Conservation (phyloP, 2,113 vertebrate genomes). For the Ophiodon elongatus region DNA sequence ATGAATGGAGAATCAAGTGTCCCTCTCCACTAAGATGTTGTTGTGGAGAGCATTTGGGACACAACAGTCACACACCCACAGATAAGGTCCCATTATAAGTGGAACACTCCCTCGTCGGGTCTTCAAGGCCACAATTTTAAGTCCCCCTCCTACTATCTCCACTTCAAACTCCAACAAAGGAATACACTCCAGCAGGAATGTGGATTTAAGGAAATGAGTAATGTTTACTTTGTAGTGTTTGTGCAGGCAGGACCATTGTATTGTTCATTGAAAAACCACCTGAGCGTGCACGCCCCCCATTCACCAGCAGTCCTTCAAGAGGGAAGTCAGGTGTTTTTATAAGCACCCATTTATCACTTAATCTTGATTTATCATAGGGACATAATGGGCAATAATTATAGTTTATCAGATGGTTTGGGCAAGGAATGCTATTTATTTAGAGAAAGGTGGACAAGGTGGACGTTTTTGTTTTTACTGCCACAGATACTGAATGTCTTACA, state of each 20-base stretch:
- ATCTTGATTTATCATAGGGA: constrained; percentile 24
- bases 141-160: constrained; percentile 20
- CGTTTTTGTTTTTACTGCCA: constrained; percentile 19
- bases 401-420: constrained; percentile 36
- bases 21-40: constrained; percentile 3
- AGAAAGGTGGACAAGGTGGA: background rate
- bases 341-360: constrained; percentile 34
- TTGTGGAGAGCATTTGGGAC: constrained; percentile 22
- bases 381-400: constrained; percentile 39
- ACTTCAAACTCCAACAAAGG: constrained; percentile 45
- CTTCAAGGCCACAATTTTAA: constrained; percentile 12
- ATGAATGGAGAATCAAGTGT: constrained; percentile 14
- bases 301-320: constrained; percentile 2
- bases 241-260: constrained; percentile 51
- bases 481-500: constrained; percentile 12
- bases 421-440: constrained; percentile 25
- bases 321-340: constrained; percentile 58
- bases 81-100: constrained; percentile 42
- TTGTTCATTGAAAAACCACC: constrained; percentile 67
- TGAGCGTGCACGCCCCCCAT: constrained; percentile 37
- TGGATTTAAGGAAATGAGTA: constrained; percentile 70
- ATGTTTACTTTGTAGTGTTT: constrained; percentile 76
- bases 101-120: constrained; percentile 29
- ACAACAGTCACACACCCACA: constrained; percentile 10
- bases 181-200: constrained; percentile 65